phyloP scores from a whole-genome alignment of 1,140 invertebrate genomes.

The Doryteuthis pealeii region DNA sequence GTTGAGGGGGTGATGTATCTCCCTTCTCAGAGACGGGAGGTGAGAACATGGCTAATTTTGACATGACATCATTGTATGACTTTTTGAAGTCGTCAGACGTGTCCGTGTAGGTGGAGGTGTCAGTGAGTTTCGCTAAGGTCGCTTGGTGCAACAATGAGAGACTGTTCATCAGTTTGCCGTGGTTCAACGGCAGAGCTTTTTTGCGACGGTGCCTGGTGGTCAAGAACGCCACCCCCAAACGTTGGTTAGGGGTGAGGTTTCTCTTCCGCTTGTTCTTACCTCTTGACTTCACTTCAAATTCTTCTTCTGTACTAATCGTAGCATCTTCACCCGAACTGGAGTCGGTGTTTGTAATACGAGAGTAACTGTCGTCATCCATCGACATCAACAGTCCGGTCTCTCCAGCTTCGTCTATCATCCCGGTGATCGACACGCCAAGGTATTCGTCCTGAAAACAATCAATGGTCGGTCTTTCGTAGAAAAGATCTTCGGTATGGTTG shows the following conservation, averaged over 20 bases:
- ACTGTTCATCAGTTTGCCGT: constrained; percentile 43
- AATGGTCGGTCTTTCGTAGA: not conserved
- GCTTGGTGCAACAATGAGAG: constrained; percentile 52
- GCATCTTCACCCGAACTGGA: not conserved
- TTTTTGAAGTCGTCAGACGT: constrained; percentile 35
- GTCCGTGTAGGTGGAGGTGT: constrained; percentile 29
- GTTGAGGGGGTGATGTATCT: constrained; percentile 43
- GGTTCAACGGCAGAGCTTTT: constrained; percentile 13
- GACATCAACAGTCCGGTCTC: not conserved
- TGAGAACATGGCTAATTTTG: constrained; percentile 47
- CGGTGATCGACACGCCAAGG: not conserved
- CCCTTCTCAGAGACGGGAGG: constrained; percentile 40
- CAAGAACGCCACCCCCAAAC: constrained; percentile 40
- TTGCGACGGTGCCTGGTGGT: constrained; percentile 29
- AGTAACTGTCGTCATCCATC: not conserved
- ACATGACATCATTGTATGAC: constrained; percentile 43
- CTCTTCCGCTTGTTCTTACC: constrained; percentile 26
- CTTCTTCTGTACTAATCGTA: not conserved
- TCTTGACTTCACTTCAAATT: constrained; percentile 9
- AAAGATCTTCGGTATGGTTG: not conserved
- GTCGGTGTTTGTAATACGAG: not conserved
- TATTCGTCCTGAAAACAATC: constrained; percentile 7
- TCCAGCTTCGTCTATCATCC: not conserved
- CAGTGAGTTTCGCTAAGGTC: constrained; percentile 47
- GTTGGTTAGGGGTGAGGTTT: constrained; percentile 30